These are phyloP conservation scores for Trissoscelio sp. DNA, from an alignment of 2,888 invertebrate species.

Conservation along the genomic window DNA sequence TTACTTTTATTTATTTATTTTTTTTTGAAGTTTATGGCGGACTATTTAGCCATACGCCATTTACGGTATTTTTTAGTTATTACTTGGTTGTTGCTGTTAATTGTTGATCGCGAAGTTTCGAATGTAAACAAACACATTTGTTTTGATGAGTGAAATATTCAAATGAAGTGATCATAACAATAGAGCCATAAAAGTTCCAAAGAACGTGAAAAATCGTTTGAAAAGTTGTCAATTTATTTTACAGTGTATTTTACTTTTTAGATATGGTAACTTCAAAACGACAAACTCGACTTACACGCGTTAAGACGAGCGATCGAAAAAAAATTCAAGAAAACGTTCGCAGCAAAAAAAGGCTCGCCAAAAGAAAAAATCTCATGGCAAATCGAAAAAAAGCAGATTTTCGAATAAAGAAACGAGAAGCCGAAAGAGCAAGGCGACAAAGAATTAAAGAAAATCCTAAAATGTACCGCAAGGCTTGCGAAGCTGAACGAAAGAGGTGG, in stretches of 20 bases:
- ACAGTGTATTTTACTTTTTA: conserved; percentile 19
- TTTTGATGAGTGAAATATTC: conserved; percentile 7
- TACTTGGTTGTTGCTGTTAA: conserved; percentile 11
- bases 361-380: conserved; percentile 23
- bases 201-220: conserved; percentile 11
- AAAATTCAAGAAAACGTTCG: conserved; percentile 17
- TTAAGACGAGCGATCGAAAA: neutral
- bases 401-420: conserved; percentile 8
- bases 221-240: neutral
- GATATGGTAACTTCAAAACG: conserved; percentile 28
- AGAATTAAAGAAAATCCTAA: conserved; percentile 31
- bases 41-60: too few species aligned
- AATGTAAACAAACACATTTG: conserved; percentile 11
- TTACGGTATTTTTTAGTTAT: too few species aligned
- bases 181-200: conserved; percentile 11
- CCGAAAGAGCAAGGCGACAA: conserved; percentile 17
- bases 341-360: conserved; percentile 18
- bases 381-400: conserved; percentile 5
- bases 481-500: conserved; percentile 24
- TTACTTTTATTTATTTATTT: too few species aligned
- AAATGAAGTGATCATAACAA: conserved; percentile 9
- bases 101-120: conserved; percentile 13
- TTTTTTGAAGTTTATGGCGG: too few species aligned
- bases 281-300: conserved; percentile 9
- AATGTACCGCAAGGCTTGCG: conserved; percentile 9